Percentiles rank a stretch among this genome's conserved stretches.
These are phyloP conservation scores for Scolopax mira DNA, from an alignment of 2,113 vertebrate genomes.

Conservation along the genomic window DNA sequence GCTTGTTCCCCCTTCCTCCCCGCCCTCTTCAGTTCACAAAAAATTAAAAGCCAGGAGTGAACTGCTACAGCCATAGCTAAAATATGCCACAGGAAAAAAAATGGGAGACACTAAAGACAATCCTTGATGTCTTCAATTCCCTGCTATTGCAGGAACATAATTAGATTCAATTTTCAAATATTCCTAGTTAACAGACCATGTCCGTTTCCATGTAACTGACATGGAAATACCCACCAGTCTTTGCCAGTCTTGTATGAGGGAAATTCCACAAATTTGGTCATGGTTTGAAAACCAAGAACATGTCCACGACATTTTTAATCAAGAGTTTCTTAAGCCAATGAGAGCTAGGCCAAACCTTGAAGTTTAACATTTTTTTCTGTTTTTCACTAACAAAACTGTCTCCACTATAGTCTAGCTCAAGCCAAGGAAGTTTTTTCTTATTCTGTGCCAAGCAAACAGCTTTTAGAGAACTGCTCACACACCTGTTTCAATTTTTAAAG, in stretches of 20 bases:
- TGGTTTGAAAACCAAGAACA: neutral
- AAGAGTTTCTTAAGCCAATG: neutral
- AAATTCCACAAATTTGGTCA: neutral
- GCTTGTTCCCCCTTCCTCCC: no score
- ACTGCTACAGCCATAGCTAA: neutral
- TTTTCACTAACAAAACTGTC: neutral
- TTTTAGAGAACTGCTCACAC: neutral
- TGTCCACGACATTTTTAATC: neutral
- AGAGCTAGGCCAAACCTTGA: neutral
- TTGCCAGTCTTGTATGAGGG: neutral
- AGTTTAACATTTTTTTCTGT: neutral
- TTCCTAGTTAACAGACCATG: neutral
- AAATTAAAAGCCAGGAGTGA: neutral
- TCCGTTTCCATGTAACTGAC: no score
- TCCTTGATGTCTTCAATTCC: neutral
- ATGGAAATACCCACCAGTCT: neutral
- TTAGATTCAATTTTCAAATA: slow-evolving; percentile 5
- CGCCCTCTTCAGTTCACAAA: neutral
- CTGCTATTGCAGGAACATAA: neutral
- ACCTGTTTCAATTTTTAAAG: neutral
- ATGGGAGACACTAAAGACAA: neutral
- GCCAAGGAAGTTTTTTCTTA: neutral
- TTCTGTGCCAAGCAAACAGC: neutral
- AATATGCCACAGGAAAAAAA: neutral
- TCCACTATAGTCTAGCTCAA: neutral